A percentile compares a stretch with the other conserved stretches of the same genome.
These are phyloP conservation scores for Scolopax rusticola DNA, from an alignment of 2,797 vertebrate species.

Conservation along the genomic window DNA sequence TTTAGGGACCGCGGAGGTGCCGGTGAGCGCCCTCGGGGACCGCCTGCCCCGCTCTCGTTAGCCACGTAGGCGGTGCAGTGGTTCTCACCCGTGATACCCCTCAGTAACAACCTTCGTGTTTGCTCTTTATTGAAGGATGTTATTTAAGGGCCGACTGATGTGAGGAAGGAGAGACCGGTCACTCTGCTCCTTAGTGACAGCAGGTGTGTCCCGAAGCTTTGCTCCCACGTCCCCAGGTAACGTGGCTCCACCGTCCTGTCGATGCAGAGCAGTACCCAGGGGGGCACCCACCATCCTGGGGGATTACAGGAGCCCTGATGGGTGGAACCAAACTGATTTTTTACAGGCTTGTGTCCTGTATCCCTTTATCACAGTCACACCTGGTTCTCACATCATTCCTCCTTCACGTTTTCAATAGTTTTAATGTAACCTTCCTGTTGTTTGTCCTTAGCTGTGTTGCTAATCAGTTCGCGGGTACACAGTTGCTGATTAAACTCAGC, in stretches of 20 bases:
- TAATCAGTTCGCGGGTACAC: neutral
- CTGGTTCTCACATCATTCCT: neutral
- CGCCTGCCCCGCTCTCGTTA: accelerated
- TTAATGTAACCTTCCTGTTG: neutral
- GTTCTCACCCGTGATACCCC: neutral
- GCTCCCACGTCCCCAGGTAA: neutral
- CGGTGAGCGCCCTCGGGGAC: accelerated
- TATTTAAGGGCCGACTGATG: neutral
- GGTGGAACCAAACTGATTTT: neutral
- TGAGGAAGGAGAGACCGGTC: neutral
- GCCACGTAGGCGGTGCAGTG: accelerated
- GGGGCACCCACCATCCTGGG: neutral
- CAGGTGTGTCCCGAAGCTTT: neutral
- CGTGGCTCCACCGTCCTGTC: neutral
- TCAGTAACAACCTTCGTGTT: accelerated
- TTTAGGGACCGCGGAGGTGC: accelerated
- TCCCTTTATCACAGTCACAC: neutral
- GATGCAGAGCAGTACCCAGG: too few species aligned
- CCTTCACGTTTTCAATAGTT: neutral
- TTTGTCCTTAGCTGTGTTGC: neutral
- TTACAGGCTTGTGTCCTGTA: neutral
- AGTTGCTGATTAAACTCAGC: neutral
- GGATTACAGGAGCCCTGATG: neutral
- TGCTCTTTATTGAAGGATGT: accelerated
- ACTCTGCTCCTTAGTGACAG: neutral